phyloP scores from a whole-genome alignment of 2,113 vertebrate genomes.

The Hystrix brachyura region DNA sequence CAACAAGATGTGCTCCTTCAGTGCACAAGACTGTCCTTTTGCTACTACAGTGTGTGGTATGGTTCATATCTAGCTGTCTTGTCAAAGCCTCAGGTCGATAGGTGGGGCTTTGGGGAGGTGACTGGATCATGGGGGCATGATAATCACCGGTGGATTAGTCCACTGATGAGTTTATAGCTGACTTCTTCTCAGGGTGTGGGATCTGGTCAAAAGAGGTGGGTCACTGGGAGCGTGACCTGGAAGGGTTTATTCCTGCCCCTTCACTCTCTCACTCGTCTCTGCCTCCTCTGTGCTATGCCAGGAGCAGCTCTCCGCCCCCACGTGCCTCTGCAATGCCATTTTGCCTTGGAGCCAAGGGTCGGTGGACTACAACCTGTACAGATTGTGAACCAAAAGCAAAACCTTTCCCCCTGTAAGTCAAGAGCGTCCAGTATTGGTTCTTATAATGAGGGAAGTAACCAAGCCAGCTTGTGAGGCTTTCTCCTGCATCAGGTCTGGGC shows the following conservation, averaged over 20 bases:
- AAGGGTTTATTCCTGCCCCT: background rate
- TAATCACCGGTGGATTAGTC: background rate
- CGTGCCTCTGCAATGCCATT: background rate
- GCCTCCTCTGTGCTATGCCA: background rate
- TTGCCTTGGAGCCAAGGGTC: background rate
- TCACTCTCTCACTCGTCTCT: background rate
- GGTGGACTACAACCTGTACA: background rate
- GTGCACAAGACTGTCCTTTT: background rate
- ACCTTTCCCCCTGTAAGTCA: background rate
- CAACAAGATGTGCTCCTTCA: background rate
- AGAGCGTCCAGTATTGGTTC: background rate
- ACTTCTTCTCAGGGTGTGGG: background rate
- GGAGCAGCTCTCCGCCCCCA: background rate
- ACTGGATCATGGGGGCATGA: background rate
- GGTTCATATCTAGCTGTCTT: no score
- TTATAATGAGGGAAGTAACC: background rate
- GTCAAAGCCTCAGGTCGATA: background rate
- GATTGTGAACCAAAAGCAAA: background rate
- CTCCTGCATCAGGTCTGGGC: background rate
- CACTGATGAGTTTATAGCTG: background rate
- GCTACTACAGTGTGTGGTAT: background rate
- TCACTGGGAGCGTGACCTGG: background rate
- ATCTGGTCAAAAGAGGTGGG: background rate
- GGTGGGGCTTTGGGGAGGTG: background rate
- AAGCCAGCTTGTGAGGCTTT: background rate